Base-by-base conservation (phyloP, 2,888 invertebrate genomes). In the Dasypogon diadema region DNA sequence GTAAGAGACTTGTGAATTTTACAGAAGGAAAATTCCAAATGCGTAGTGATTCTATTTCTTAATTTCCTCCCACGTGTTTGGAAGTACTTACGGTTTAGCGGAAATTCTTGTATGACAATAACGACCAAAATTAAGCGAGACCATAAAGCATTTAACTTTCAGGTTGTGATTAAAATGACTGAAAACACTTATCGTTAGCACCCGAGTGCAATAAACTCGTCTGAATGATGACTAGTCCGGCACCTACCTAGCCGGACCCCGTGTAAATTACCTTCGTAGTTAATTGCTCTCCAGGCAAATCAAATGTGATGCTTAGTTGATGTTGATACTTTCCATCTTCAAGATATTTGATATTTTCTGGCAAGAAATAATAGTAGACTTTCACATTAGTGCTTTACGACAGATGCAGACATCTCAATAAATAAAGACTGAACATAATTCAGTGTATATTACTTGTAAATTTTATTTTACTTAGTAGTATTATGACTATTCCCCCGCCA, bases 171-270 rank as follows among this genome's bases (percentile, higher is more conserved):
- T 60, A 65, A 65, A 65, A 48, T 46, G 65, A 65, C 48, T 46
- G 65, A 65, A 65, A 46, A 65, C 48, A 65, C 42, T 65, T 65
- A 65, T 65, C 65, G 48, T 65, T 65, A 46, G 48, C 65, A 65
- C 48, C 65, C 26, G 26, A 65, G 65, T 65, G 65, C 46, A 65
- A 65, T 65, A 65, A 65, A 65, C 65, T 65, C 22, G n/a, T 14
- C 24, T 46, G 24, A 24, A 65, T 65, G 22, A 65, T 58, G 58
- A 26, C 26, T n/a, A n/a, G n/a, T n/a, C n/a, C 65, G 48, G 4
- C 46, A 48, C 48, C 42, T 48, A 65, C 21, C 65, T 42, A 42
- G 42, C 21, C 10, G 16, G 21, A 21, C 18, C 21, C 37, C 2
- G 58, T n/a, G 60, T 60, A 60, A 60, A 37, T 60, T 42, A 60